Conservation (phyloP, 2,888 invertebrate species). For the Volucella bombylans region DNA sequence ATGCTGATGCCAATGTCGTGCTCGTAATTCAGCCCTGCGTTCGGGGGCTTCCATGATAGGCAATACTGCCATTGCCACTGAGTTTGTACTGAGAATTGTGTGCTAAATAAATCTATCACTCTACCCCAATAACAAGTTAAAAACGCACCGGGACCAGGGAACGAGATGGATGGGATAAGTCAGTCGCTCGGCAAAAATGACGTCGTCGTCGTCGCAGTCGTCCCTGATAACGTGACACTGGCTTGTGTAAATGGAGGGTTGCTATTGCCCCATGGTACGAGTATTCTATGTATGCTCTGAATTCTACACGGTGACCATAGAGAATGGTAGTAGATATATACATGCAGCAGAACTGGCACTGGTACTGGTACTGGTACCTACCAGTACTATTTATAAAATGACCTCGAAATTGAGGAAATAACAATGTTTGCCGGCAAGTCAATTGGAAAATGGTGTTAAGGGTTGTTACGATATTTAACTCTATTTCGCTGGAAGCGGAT, state of each 20-base stretch:
- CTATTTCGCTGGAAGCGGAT: slow-evolving; percentile 70
- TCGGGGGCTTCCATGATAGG: slow-evolving; percentile 10
- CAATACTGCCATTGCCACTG: slow-evolving; percentile 48
- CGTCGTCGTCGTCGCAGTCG: slow-evolving; percentile 46
- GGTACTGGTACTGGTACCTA: no score
- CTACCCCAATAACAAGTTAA: slow-evolving; percentile 56
- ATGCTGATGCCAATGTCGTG: slow-evolving; percentile 11
- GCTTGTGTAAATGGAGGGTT: slow-evolving; percentile 6
- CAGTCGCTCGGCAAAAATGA: slow-evolving; percentile 65
- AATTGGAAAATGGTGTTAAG: slow-evolving; percentile 74
- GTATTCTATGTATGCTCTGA: neutral
- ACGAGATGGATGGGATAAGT: slow-evolving; percentile 51
- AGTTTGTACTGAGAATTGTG: slow-evolving; percentile 49
- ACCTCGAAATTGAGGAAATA: slow-evolving; percentile 74
- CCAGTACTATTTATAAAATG: slow-evolving; percentile 69
- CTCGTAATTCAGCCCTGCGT: slow-evolving; percentile 27
- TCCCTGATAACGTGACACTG: slow-evolving; percentile 67
- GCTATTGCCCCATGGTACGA: neutral
- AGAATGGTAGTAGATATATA: no score
- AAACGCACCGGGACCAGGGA: slow-evolving; percentile 30
- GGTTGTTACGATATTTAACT: slow-evolving; percentile 72
- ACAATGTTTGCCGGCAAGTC: slow-evolving; percentile 73
- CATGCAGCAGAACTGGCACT: no score
- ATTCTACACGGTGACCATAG: no score
- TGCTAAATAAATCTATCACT: slow-evolving; percentile 70